Evolutionary conservation across 1,140 invertebrate species (phyloP).

Genomic region (Cyrtorhinus lividipennis): DNA sequence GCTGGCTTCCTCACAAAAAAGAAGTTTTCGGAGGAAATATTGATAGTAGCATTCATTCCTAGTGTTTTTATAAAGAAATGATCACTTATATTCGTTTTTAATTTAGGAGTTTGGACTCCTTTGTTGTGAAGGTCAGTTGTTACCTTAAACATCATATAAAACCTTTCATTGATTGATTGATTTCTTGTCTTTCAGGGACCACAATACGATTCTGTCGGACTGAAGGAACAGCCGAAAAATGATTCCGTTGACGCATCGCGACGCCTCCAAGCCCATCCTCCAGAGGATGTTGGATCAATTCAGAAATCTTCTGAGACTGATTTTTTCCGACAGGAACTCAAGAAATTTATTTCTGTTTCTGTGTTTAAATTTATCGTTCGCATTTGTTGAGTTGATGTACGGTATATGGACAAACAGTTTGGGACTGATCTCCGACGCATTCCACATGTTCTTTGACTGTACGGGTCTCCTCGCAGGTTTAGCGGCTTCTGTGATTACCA

Average conservation of each 20-base stretch:
- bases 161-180: no score
- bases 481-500: conserved; percentile 78
- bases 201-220: no score
- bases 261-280: conserved; percentile 37
- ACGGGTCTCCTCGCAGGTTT: conserved; percentile 86
- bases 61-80: no score
- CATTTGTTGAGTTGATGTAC: conserved; percentile 91
- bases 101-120: no score
- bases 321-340: conserved; percentile 84
- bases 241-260: conserved; percentile 63
- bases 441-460: conserved; percentile 99
- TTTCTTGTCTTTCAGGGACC: no score
- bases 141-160: no score
- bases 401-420: conserved; percentile 90
- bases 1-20: no score
- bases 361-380: conserved; percentile 83
- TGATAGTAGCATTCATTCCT: no score
- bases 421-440: conserved; percentile 94
- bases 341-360: conserved; percentile 92
- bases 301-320: conserved; percentile 62
- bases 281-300: conserved; percentile 48
- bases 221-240: no score
- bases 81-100: no score
- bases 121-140: no score
- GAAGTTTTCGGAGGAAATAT: no score